These are phyloP conservation scores for Calliphora vicina DNA, from an alignment of 1,140 invertebrate species.

Conservation along the genomic window DNA sequence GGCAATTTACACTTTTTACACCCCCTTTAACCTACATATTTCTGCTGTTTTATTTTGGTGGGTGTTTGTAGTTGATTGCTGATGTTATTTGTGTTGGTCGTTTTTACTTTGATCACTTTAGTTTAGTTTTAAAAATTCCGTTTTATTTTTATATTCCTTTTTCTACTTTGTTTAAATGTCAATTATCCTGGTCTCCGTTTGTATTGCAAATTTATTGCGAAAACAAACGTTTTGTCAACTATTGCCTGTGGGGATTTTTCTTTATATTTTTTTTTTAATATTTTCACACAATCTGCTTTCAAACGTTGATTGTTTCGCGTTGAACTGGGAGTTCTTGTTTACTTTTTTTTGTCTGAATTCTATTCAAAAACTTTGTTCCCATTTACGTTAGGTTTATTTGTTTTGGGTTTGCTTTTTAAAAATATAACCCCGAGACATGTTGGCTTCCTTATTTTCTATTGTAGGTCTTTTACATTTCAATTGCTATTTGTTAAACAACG, in stretches of 20 bases:
- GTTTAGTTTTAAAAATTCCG: not conserved
- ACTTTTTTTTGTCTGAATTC: not conserved
- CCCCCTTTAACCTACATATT: not conserved
- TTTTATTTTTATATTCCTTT: not conserved
- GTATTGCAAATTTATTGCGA: constrained; percentile 4
- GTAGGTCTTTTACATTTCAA: not conserved
- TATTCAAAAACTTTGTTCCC: not conserved
- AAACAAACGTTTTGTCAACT: constrained; percentile 27
- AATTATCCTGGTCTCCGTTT: not conserved
- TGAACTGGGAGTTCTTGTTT: not conserved
- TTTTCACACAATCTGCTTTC: constrained; percentile 19
- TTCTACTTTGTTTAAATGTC: not conserved
- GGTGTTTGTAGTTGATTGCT: too few species aligned
- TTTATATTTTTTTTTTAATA: not conserved
- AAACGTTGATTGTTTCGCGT: not conserved
- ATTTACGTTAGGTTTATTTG: not conserved
- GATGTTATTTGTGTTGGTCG: too few species aligned
- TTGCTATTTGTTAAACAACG: not conserved
- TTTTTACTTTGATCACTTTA: not conserved
- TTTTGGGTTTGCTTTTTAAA: not conserved
- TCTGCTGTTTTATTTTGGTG: not conserved
- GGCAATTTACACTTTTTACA: not conserved
- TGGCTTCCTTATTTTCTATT: not conserved
- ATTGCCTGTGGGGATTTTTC: not conserved
- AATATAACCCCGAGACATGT: constrained; percentile 8